These are phyloP conservation scores for Megaceryle torquata DNA, from an alignment of 2,113 vertebrate species.

Conservation along the genomic window DNA sequence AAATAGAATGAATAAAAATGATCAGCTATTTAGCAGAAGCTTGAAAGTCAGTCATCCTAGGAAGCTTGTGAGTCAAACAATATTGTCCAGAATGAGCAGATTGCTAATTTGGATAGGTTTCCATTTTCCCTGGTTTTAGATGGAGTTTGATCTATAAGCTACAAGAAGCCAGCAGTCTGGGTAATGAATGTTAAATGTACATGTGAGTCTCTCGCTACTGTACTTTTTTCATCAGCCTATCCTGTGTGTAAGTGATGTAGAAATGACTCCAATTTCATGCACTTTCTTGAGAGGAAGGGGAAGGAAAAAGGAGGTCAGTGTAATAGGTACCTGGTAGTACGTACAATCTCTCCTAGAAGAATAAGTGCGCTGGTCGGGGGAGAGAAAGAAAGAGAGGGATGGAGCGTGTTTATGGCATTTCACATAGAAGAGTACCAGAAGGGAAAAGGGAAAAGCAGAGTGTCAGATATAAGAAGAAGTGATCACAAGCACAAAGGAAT, in stretches of 20 bases:
- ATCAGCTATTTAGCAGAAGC: conserved; percentile 53
- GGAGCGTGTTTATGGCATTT: conserved; percentile 13
- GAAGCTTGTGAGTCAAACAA: conserved; percentile 42
- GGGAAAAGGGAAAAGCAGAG: conserved; percentile 53
- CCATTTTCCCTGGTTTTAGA: conserved; percentile 35
- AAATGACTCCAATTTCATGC: background rate
- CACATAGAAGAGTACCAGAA: conserved; percentile 47
- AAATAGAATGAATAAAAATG: conserved; percentile 15
- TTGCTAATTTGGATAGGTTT: conserved; percentile 60
- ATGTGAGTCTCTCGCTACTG: background rate
- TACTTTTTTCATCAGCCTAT: background rate
- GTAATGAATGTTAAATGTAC: conserved; percentile 38
- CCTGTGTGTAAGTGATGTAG: background rate
- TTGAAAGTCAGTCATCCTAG: conserved; percentile 44
- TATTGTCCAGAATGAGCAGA: conserved; percentile 60
- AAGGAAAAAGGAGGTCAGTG: conserved; percentile 7
- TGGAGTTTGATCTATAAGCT: conserved; percentile 38
- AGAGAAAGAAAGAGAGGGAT: background rate
- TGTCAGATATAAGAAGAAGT: conserved; percentile 73
- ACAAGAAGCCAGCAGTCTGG: conserved; percentile 27
- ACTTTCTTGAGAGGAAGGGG: conserved; percentile 24
- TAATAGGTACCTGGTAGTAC: background rate
- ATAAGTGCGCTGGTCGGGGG: background rate
- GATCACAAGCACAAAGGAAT: conserved; percentile 78
- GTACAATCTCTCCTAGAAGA: background rate